A percentile compares a stretch with the other conserved stretches of the same genome.
Conservation (phyloP, 2,888 invertebrate species). For the Lasioglossum villosulum region DNA sequence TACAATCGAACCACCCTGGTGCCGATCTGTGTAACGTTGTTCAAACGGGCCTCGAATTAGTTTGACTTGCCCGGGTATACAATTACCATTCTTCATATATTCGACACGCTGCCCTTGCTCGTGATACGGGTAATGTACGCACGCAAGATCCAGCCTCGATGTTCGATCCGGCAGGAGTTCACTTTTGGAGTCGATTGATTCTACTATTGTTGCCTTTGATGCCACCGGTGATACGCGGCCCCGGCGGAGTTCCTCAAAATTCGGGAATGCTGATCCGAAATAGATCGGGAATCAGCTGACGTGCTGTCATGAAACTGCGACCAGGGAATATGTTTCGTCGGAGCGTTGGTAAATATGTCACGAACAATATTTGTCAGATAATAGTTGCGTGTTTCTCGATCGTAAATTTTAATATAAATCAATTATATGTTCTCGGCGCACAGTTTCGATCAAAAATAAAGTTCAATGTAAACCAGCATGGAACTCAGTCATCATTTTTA, state of each 20-base stretch:
- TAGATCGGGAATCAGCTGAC: neutral
- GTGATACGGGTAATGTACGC: neutral
- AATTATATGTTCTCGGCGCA: too few relatives aligned
- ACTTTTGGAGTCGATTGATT: neutral
- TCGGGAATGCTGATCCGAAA: neutral
- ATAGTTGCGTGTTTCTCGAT: too few relatives aligned
- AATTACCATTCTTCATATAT: slow-evolving; percentile 27
- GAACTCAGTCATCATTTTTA: too few relatives aligned
- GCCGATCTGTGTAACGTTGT: neutral
- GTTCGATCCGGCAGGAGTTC: neutral
- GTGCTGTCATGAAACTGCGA: neutral
- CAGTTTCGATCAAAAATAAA: too few relatives aligned
- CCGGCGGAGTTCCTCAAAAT: neutral
- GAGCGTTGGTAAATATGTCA: neutral
- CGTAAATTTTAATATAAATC: too few relatives aligned
- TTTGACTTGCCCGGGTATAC: slow-evolving; percentile 8
- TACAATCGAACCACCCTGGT: neutral
- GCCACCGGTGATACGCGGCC: neutral
- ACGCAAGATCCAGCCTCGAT: neutral
- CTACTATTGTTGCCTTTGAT: neutral
- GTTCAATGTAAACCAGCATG: too few relatives aligned
- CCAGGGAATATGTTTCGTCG: neutral
- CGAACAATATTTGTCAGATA: neutral
- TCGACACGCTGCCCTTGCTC: neutral
- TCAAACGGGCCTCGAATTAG: slow-evolving; percentile 9